A percentile compares a stretch with the other conserved stretches of the same genome.
Evolutionary conservation across 2,113 vertebrate genomes (phyloP).

Genomic region (Aptenodytes forsteri): DNA sequence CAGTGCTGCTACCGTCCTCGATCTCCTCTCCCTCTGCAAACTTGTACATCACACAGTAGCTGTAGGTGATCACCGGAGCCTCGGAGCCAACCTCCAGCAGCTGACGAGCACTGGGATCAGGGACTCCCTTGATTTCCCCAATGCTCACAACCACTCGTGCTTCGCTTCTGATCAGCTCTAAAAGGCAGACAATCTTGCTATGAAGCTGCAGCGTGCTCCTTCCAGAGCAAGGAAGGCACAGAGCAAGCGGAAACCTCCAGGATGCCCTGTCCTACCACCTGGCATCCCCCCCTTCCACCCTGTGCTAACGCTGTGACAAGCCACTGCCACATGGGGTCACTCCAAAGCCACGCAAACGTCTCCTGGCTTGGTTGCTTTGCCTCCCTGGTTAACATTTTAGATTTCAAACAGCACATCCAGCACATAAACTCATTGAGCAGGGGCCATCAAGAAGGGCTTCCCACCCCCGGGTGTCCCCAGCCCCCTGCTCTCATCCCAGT

Average conservation of each 20-base stretch:
- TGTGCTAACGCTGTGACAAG: not conserved
- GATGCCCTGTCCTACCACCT: accelerated
- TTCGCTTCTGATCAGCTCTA: slow-evolving; percentile 61
- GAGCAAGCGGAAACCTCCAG: not conserved
- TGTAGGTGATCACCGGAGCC: slow-evolving; percentile 72
- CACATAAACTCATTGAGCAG: not conserved
- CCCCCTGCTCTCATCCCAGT: not conserved
- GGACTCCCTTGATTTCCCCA: slow-evolving; percentile 75
- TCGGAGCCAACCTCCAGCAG: slow-evolving; percentile 25
- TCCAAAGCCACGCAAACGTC: not conserved
- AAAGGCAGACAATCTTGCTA: not conserved
- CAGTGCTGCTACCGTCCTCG: not conserved
- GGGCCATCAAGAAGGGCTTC: not conserved
- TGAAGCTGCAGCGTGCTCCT: not conserved
- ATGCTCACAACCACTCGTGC: slow-evolving; percentile 76
- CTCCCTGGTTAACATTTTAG: not conserved
- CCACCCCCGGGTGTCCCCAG: not conserved
- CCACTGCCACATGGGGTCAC: slow-evolving; percentile 39
- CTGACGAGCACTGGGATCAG: slow-evolving; percentile 7
- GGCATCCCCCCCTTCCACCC: not conserved
- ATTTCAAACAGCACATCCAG: not conserved
- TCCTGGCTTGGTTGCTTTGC: not conserved
- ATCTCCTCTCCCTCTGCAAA: slow-evolving; percentile 53
- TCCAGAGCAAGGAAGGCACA: not conserved
- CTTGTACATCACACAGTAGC: slow-evolving; percentile 80